phyloP scores from a whole-genome alignment of 2,888 invertebrate genomes.

The Heliconius ismenius region DNA sequence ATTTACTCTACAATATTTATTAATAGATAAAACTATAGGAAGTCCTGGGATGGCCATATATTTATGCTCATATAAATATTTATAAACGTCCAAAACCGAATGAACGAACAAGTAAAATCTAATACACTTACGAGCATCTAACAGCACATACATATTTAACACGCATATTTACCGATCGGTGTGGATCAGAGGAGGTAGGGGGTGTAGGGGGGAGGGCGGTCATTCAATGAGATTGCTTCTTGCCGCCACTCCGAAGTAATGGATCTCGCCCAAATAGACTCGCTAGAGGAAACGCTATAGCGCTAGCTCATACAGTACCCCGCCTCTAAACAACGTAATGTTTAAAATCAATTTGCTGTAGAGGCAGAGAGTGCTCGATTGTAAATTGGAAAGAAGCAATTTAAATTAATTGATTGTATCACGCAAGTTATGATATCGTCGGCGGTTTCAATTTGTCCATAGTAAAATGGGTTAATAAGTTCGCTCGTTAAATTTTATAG shows the following conservation, averaged over 20 bases:
- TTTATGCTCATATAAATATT: slow-evolving; percentile 27
- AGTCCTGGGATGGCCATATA: background rate
- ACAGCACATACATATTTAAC: slow-evolving; percentile 81
- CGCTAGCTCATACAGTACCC: slow-evolving; percentile 59
- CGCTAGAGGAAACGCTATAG: slow-evolving; percentile 75
- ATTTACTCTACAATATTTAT: background rate
- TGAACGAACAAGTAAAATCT: slow-evolving; percentile 80
- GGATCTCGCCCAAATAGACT: slow-evolving; percentile 81
- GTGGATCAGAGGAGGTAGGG: slow-evolving; percentile 66
- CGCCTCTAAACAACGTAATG: slow-evolving; percentile 45
- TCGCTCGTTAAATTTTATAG: slow-evolving; percentile 29
- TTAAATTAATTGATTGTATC: slow-evolving; percentile 29
- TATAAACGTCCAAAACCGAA: slow-evolving; percentile 59
- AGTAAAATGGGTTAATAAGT: slow-evolving; percentile 24
- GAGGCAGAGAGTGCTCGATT: slow-evolving; percentile 27
- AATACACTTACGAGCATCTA: slow-evolving; percentile 81
- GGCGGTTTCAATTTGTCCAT: slow-evolving; percentile 31
- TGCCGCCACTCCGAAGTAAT: slow-evolving; percentile 80
- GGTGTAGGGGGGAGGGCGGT: slow-evolving; percentile 71
- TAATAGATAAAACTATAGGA: background rate
- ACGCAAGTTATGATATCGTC: slow-evolving; percentile 30
- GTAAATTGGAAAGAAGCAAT: slow-evolving; percentile 31
- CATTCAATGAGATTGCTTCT: slow-evolving; percentile 84
- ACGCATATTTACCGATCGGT: slow-evolving; percentile 82
- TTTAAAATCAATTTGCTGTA: slow-evolving; percentile 32